A percentile compares a stretch with the other conserved stretches of the same genome.
phyloP scores from a whole-genome alignment of 2,113 vertebrate genomes.

The Struthio camelus region DNA sequence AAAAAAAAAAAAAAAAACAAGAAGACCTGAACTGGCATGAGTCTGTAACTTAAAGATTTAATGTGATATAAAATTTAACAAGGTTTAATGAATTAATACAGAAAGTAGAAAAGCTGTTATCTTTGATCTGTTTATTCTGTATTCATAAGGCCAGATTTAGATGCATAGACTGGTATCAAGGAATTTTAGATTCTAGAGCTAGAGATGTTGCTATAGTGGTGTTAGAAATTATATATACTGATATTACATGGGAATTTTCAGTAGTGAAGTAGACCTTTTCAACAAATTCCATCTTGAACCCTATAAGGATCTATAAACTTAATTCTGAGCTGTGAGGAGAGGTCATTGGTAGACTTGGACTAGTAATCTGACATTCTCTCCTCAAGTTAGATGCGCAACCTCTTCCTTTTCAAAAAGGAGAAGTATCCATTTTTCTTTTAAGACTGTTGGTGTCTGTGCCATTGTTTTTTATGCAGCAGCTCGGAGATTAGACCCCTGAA shows the following conservation, averaged over 20 bases:
- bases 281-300: background rate
- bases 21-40: background rate
- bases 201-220: background rate
- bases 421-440: background rate
- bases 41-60: slow-evolving; percentile 19
- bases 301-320: background rate
- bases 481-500: background rate
- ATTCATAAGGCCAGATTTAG: slow-evolving; percentile 37
- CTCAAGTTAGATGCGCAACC: background rate
- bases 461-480: background rate
- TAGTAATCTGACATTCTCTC: background rate
- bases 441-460: background rate
- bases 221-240: background rate
- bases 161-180: background rate
- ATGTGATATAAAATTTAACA: slow-evolving; percentile 11
- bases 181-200: background rate
- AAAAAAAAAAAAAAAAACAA: background rate
- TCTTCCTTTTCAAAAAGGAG: background rate
- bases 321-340: background rate
- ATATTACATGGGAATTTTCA: background rate
- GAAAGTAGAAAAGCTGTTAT: slow-evolving; percentile 30
- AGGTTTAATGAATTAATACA: slow-evolving; percentile 43
- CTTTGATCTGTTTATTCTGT: slow-evolving; percentile 32
- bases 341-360: background rate
- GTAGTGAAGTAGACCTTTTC: background rate